A percentile compares a stretch with the other conserved stretches of the same genome.
Conservation (phyloP, 2,797 vertebrate genomes). For the Synaphobranchus kaupii region DNA sequence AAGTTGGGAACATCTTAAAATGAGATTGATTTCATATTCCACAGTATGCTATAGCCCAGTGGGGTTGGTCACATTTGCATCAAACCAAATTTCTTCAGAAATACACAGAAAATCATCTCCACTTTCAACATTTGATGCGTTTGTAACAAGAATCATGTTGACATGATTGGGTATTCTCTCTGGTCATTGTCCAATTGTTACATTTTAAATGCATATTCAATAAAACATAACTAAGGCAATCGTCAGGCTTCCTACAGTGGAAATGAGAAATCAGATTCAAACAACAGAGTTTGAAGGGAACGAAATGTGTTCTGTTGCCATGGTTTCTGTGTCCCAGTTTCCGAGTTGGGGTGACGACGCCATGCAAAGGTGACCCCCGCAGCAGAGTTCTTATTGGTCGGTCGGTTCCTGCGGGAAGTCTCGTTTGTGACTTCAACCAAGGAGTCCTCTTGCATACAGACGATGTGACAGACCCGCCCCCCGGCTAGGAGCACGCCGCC, state of each 20-base stretch:
- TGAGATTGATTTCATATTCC: not conserved
- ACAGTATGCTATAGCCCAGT: slow-evolving; percentile 20
- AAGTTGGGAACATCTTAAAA: slow-evolving; percentile 27
- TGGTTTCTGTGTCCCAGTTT: not conserved
- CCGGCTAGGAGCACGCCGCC: not conserved
- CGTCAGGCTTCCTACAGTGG: slow-evolving; percentile 35
- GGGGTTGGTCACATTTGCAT: slow-evolving; percentile 11
- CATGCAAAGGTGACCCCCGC: slow-evolving; percentile 14
- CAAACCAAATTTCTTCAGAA: slow-evolving; percentile 13
- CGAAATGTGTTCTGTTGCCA: not conserved
- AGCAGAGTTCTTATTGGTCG: slow-evolving; percentile 26
- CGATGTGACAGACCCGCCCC: not conserved
- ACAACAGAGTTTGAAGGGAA: slow-evolving; percentile 12
- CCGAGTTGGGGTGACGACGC: not conserved
- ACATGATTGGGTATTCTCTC: slow-evolving; percentile 11
- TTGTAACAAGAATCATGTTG: not conserved
- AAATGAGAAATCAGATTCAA: slow-evolving; percentile 38
- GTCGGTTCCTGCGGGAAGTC: not conserved
- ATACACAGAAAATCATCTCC: not conserved
- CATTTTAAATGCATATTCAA: slow-evolving; percentile 42
- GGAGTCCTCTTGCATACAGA: not conserved
- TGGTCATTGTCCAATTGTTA: slow-evolving; percentile 18
- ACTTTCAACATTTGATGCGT: not conserved
- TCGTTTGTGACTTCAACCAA: not conserved
- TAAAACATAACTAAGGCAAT: slow-evolving; percentile 45